Conservation (phyloP, 2,888 invertebrate species). For the Gibbula magus region DNA sequence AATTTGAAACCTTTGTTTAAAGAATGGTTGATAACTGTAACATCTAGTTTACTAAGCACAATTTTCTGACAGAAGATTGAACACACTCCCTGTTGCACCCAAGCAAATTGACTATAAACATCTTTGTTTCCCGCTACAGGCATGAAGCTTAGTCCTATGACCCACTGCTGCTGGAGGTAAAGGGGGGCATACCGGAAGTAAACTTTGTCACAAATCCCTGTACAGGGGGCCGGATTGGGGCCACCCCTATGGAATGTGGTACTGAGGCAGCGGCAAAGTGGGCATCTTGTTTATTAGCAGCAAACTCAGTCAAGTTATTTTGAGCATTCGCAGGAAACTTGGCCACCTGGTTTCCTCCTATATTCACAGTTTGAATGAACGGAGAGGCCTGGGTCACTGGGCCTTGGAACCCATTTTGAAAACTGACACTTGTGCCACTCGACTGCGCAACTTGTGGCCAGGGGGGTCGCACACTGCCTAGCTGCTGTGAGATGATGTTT, state of each 20-base stretch:
- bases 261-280: conserved; percentile 14
- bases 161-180: conserved; percentile 23
- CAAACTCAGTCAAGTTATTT: neutral
- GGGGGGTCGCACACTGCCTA: neutral
- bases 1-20: too few relatives aligned
- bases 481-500: neutral
- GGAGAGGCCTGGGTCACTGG: conserved; percentile 5
- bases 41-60: too few relatives aligned
- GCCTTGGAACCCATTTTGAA: conserved; percentile 18
- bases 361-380: conserved; percentile 24
- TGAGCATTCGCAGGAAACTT: conserved; percentile 26
- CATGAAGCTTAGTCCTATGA: conserved; percentile 20
- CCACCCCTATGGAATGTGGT: conserved; percentile 22
- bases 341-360: conserved; percentile 2
- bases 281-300: conserved; percentile 7
- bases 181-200: conserved; percentile 15
- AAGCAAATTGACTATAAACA: conserved; percentile 12
- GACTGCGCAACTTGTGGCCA: neutral
- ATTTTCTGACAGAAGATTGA: too few relatives aligned
- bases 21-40: too few relatives aligned
- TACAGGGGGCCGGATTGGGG: conserved; percentile 1
- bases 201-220: conserved; percentile 19
- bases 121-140: conserved; percentile 11
- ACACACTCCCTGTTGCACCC: neutral
- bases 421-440: neutral